Evolutionary conservation across 2,797 vertebrate species (phyloP), one percentile per base, ranked within the genome.

Genomic region (Phataginus tetradactyla): DNA sequence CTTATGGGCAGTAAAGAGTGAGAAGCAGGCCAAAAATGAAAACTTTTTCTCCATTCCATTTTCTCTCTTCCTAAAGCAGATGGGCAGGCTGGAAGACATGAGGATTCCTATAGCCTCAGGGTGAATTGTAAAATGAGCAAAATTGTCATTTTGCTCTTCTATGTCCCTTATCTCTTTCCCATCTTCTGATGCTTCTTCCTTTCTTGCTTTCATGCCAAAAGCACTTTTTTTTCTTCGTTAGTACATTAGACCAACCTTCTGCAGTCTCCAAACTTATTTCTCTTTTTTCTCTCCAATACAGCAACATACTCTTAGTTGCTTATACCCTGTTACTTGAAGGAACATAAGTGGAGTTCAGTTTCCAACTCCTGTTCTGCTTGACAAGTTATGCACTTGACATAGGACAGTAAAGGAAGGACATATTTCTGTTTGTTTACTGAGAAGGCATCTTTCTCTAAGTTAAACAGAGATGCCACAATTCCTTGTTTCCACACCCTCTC

Each of bases 71-170:
- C 34, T 93, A 39, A 57, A 69, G 79, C 42, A 81, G 55, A 49
- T 29, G 23, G 42, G 59, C 49, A 79, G 51, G 10, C 25, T 77
- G 25, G 18, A 77, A 64, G 29, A 74, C 1, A 15, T 4, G 14
- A 66, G 21, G 8, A 85, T 27, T 77, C 55, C 53, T 77, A 21
- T 1, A 37, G 49, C 5, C 53, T 96, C 27, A 29, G 42, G 39
- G 3, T 77, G 89, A 96, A 96, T 4, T 63, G 25, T 12, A 93
- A 86, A 96, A n/a, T 45, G 5, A 81, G 49, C 18, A 80, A 53
- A 57, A 39, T 0, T 14, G 74, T 27, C 49, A 53, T 66, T 86
- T 68, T 83, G 20, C 57, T 75, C 42, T 81, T 42, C 21, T 55
- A 57, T 8, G 42, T 66, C 9, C 23, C 59, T 87, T 68, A n/a